Conservation (phyloP, 2,113 vertebrate genomes). For the Lota lota region DNA sequence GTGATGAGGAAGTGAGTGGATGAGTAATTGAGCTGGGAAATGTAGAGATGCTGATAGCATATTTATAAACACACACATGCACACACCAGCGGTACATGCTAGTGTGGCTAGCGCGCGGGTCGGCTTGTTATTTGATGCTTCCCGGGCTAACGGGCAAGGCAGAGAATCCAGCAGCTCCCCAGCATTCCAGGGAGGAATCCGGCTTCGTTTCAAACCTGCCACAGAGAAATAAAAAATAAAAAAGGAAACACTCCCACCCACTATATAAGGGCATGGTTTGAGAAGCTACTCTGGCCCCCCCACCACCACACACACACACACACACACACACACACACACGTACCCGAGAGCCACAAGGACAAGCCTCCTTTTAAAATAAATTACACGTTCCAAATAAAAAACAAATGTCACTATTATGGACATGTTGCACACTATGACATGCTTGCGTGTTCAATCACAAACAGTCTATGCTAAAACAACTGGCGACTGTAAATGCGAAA, state of each 20-base stretch:
- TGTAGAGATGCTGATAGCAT: neutral
- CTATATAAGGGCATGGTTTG: constrained; percentile 6
- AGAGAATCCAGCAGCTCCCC: constrained; percentile 43
- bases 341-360: no score
- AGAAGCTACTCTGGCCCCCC: no score
- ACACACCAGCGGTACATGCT: constrained; percentile 8
- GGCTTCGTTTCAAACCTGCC: neutral
- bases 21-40: constrained; percentile 5
- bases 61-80: constrained; percentile 38
- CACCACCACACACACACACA: no score
- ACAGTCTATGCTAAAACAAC: no score
- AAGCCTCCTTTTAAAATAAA: no score
- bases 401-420: no score
- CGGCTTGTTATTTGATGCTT: constrained; percentile 9
- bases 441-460: no score
- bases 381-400: no score
- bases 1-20: constrained; percentile 12
- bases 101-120: neutral
- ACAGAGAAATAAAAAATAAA: constrained; percentile 10
- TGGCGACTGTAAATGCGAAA: constrained; percentile 1
- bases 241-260: constrained; percentile 47
- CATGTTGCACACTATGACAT: no score
- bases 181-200: constrained; percentile 14
- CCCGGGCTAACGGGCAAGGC: constrained; percentile 34
- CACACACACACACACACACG: no score